Evolutionary conservation across 2,797 vertebrate genomes (phyloP), one percentile per base, ranked within the genome.

Genomic region (Danionella dracula): DNA sequence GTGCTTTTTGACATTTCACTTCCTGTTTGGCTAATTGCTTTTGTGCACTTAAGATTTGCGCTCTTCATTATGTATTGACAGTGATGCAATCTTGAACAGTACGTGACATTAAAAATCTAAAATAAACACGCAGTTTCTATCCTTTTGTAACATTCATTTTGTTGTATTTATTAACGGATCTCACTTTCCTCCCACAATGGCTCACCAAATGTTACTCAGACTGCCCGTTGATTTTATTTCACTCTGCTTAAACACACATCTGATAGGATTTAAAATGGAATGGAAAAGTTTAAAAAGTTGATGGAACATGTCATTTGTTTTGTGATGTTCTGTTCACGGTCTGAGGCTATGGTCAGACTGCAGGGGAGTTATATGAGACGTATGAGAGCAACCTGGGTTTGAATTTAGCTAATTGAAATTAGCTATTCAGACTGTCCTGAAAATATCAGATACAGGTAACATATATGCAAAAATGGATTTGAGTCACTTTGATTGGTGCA

Each of bases 151-250:
- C 29, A 11, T 10, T 57, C 37, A 29, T 45, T 29, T 65, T 29
- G 31, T 55, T 45, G 17, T 19, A 45, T 45, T 46, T 35, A 55
- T 54, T 55, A 4, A 55, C 44, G 17, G 38, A 29, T 44, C 12
- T 54, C 31, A 16, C 53, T 62, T 38, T 49, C 32, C 17, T 59
- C 50, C 40, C 61, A 64, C 38, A 53, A 42, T 54, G 40, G 12
- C 7, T 64, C 40, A 51, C 46, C 10, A 19, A 17, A 9, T 44
- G 38, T 64, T 61, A 19, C 11, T 10, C 44, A 40, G 29, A 12
- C 19, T 17, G 23, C 23, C 44, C 37, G 23, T 27, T 35, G 44
- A 29, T 35, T 27, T 42, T 27, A 20, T 31, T 31, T 3, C 11
- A 31, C 11, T 2, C 17, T 31, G 37, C 7, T 27, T 27, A 27